phyloP scores from a whole-genome alignment of 2,113 vertebrate species.

The Cheirogaleus medius region DNA sequence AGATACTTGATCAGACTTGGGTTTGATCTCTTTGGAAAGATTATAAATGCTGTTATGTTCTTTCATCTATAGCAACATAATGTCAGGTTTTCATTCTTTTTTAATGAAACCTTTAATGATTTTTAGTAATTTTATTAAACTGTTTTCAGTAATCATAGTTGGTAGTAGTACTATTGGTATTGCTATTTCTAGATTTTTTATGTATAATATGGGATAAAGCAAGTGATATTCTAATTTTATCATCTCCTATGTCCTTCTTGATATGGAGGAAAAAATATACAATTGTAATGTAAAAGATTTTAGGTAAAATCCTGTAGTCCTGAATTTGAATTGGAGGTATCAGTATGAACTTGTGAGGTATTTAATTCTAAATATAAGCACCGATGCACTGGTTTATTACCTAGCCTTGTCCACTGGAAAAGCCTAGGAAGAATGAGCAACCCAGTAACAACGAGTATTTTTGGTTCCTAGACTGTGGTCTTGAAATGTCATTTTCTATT shows the following conservation, averaged over 20 bases:
- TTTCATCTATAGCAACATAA: background rate
- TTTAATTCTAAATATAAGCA: background rate
- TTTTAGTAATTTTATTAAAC: constrained; percentile 1
- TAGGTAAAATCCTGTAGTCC: background rate
- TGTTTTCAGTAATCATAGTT: constrained; percentile 6
- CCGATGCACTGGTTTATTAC: background rate
- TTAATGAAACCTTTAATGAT: background rate
- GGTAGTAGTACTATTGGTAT: background rate
- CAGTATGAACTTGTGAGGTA: background rate
- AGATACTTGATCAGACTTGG: background rate
- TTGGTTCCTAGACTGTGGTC: background rate
- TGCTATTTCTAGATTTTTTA: background rate
- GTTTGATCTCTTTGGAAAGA: background rate
- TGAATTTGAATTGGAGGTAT: background rate
- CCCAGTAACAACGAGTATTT: background rate
- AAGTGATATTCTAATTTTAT: background rate
- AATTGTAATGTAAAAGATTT: background rate
- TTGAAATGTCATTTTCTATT: background rate
- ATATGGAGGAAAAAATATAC: background rate
- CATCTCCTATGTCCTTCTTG: background rate
- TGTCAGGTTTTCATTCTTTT: background rate
- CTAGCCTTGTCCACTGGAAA: background rate
- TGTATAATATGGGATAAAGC: background rate
- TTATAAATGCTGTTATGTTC: background rate
- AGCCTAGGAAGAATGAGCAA: background rate